Conservation (phyloP, 2,888 invertebrate genomes). For the Atrina japonica region DNA sequence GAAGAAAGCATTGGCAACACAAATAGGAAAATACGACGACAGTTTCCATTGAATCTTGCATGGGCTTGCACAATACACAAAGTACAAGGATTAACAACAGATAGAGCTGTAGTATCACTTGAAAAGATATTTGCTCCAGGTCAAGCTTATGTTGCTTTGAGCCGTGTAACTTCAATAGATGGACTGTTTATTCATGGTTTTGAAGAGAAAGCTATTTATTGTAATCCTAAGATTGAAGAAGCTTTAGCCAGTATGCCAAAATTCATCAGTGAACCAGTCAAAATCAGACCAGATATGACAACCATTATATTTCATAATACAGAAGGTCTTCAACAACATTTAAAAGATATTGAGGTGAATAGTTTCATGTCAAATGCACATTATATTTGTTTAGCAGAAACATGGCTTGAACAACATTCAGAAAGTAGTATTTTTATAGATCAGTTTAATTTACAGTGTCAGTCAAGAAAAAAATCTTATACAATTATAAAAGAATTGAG, state of each 20-base stretch:
- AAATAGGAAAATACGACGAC: slow-evolving; percentile 6
- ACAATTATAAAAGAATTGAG: slow-evolving; percentile 2
- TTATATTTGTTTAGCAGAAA: slow-evolving; percentile 37
- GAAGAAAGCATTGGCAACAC: slow-evolving; percentile 12
- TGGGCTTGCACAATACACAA: slow-evolving; percentile 44
- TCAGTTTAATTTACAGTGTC: slow-evolving; percentile 27
- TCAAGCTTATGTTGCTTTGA: slow-evolving; percentile 44
- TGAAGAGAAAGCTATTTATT: slow-evolving; percentile 30
- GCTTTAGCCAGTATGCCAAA: slow-evolving; percentile 16
- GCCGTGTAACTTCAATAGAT: slow-evolving; percentile 33
- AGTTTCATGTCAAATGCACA: slow-evolving; percentile 15
- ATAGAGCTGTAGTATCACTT: slow-evolving; percentile 31
- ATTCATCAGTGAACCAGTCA: not conserved
- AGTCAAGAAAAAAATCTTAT: slow-evolving; percentile 10
- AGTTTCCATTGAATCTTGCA: slow-evolving; percentile 34
- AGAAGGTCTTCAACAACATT: slow-evolving; percentile 30
- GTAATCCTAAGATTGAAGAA: slow-evolving; percentile 25
- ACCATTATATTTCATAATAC: slow-evolving; percentile 31
- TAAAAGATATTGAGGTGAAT: slow-evolving; percentile 24
- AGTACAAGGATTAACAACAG: slow-evolving; percentile 37
- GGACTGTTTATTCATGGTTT: slow-evolving; percentile 28
- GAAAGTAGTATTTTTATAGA: not conserved
- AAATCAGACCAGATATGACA: not conserved
- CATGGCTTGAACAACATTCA: slow-evolving; percentile 21
- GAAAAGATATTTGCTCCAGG: slow-evolving; percentile 37